Base-by-base conservation (phyloP, 2,797 vertebrate genomes). In the Erpetoichthys calabaricus region DNA sequence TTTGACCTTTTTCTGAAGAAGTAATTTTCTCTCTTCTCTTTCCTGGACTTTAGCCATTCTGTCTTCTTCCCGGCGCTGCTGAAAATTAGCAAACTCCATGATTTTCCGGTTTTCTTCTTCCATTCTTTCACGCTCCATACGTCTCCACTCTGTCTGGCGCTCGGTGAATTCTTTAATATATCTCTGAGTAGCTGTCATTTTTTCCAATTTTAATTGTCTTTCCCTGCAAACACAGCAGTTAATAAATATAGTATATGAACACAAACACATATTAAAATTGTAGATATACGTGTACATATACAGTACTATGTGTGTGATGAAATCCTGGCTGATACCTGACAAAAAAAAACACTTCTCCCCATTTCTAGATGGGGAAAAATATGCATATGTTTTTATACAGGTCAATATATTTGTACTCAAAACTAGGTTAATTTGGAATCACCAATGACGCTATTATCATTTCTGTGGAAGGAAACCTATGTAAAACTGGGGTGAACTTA, bases 81-180 rank as follows among this genome's bases (percentile, higher is more conserved):
- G 88, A 54, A 80, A 67, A 45, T 58, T 82, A 2, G 76, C 77
- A 72, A 90, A 95, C 63, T 89, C 89, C 74, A 73, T 45, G 67
- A 98, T 92, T 71, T 80, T 89, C 59, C 67, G 78, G 63, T 97
- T 96, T 75, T 99, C 94, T 3, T 86, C 89, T 65, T 98, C 93
- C 74, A 86, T 85, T 75, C 84, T 89, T 58, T 92, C 86, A 41
- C 58, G 74, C 73, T 94, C 92, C 82, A 86, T 80, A 62, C 63
- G 76, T 62, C 76, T 88, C 91, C 91, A 94, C 44, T 85, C 63
- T 0, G 74, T 80, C 68, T 86, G 90, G 62, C 92, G 80, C 63
- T 70, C 84, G 74, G 88, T 83, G 70, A 94, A 96, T 62, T 95
- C 90, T 54, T 92, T 84, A 51, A 92, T 85, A 53, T 89, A 79